These are phyloP conservation scores for Siniperca undulata DNA, from an alignment of 2,797 vertebrate genomes.

Conservation along the genomic window DNA sequence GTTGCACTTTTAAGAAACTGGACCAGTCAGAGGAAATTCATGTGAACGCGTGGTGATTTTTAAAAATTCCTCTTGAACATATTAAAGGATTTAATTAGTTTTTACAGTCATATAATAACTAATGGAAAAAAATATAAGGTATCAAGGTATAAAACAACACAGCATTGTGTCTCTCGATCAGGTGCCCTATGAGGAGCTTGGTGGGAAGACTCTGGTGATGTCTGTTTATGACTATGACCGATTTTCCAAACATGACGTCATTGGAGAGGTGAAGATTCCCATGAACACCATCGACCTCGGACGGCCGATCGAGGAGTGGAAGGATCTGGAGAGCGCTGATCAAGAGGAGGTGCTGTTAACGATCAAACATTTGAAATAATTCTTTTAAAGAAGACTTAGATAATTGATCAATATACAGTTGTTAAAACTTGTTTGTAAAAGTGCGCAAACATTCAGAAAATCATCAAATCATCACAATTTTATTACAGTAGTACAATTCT, in stretches of 20 bases:
- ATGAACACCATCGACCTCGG: conserved; percentile 98
- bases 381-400: background rate
- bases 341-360: conserved; percentile 92
- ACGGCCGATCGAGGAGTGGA: conserved; percentile 97
- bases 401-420: background rate
- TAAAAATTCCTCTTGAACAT: background rate
- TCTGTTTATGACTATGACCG: conserved; percentile 98
- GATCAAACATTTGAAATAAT: background rate
- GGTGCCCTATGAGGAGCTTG: conserved; percentile 97
- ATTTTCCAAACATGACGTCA: conserved; percentile 99
- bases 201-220: conserved; percentile 95
- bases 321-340: conserved; percentile 94
- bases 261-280: conserved; percentile 94
- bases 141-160: background rate
- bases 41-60: background rate
- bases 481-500: background rate
- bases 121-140: background rate
- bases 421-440: background rate
- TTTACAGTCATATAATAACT: background rate
- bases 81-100: background rate
- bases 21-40: background rate
- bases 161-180: conserved; percentile 56
- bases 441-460: background rate
- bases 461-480: background rate
- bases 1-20: background rate